phyloP scores from a whole-genome alignment of 2,113 vertebrate species.

The Benthochromis sp. region DNA sequence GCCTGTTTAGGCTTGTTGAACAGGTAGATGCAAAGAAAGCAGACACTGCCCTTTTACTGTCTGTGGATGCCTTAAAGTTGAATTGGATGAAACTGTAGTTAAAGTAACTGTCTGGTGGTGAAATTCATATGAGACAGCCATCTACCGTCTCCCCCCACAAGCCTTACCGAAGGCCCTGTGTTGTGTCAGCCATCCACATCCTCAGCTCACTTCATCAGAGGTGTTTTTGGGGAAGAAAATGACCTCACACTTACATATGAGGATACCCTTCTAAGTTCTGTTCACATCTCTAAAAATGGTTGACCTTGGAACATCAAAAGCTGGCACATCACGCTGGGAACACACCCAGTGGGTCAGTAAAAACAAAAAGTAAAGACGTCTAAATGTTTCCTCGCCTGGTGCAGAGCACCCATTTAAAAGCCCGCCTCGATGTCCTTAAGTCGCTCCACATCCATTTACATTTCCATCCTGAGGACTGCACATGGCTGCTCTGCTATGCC shows the following conservation, averaged over 20 bases:
- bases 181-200: neutral
- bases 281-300: neutral
- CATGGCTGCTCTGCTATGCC: neutral
- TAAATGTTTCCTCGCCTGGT: neutral
- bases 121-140: neutral
- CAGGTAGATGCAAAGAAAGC: neutral
- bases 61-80: neutral
- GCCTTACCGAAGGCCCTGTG: neutral
- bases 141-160: neutral
- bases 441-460: neutral
- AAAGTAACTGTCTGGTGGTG: neutral
- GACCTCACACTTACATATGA: neutral
- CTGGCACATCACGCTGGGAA: neutral
- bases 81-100: neutral
- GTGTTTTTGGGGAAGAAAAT: neutral
- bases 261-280: neutral
- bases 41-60: neutral
- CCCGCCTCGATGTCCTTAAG: neutral
- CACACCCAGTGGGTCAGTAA: neutral
- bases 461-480: neutral
- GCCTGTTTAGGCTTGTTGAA: neutral
- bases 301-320: neutral
- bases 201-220: neutral
- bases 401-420: neutral
- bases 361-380: neutral